A percentile compares a stretch with the other conserved stretches of the same genome.
Conservation (phyloP, 2,888 invertebrate genomes). For the Tuberolachnus salignus region DNA sequence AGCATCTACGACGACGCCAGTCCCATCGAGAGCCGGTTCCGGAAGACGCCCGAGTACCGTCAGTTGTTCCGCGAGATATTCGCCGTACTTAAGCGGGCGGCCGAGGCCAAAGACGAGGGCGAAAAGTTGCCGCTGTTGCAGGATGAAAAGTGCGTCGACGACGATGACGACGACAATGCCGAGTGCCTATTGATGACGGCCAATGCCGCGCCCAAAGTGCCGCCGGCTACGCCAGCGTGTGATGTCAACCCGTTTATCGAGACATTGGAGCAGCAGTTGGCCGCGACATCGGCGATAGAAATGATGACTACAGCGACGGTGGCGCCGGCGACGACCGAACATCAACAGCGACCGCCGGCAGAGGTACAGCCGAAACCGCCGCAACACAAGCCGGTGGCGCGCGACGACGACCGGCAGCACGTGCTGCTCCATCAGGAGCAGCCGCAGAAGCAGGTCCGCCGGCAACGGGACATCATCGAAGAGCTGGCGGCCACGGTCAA, state of each 20-base stretch:
- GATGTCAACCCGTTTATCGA: slow-evolving; percentile 58
- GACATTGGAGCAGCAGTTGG: background rate
- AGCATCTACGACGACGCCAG: slow-evolving; percentile 83
- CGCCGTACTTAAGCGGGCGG: slow-evolving; percentile 80
- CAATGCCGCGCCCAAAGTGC: slow-evolving; percentile 66
- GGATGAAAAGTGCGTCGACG: slow-evolving; percentile 66
- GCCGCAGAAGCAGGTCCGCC: background rate
- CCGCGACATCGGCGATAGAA: background rate
- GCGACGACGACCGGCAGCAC: background rate
- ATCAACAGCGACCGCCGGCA: background rate
- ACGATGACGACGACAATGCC: slow-evolving; percentile 69
- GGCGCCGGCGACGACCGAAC: background rate
- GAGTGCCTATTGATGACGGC: slow-evolving; percentile 62
- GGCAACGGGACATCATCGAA: slow-evolving; percentile 42
- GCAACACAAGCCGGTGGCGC: background rate
- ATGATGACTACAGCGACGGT: background rate
- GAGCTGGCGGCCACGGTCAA: slow-evolving; percentile 25
- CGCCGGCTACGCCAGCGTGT: slow-evolving; percentile 73
- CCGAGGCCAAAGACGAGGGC: slow-evolving; percentile 81
- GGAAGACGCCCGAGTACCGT: slow-evolving; percentile 80
- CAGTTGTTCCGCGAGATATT: slow-evolving; percentile 84
- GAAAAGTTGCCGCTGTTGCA: slow-evolving; percentile 73
- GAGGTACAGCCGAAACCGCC: background rate
- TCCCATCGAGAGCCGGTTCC: slow-evolving; percentile 80
- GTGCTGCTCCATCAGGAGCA: background rate